Evolutionary conservation across 2,888 invertebrate genomes (phyloP).

Genomic region (Polietes domitor): DNA sequence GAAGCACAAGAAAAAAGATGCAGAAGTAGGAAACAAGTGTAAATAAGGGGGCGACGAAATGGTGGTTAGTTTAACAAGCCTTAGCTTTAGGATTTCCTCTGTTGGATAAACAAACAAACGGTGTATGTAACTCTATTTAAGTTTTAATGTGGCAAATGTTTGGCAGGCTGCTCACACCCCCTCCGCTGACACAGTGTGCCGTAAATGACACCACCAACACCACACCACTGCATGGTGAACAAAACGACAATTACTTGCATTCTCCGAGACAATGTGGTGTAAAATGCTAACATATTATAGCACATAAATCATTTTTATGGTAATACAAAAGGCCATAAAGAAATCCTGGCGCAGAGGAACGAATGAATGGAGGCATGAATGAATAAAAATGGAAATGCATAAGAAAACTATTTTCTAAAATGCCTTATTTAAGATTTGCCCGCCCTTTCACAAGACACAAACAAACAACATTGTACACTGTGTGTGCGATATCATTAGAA

Average conservation of each 20-base stretch:
- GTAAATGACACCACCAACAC: conserved; percentile 43
- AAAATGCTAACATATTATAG: conserved; percentile 52
- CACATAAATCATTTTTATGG: conserved; percentile 64
- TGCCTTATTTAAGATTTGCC: neutral
- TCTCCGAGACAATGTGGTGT: conserved; percentile 38
- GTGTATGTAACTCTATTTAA: conserved; percentile 50
- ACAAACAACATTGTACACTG: conserved; percentile 4
- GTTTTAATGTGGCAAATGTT: conserved; percentile 44
- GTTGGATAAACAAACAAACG: neutral
- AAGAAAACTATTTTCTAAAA: conserved; percentile 4
- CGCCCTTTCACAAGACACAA: neutral
- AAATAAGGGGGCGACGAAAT: neutral
- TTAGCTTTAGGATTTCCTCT: conserved; percentile 19
- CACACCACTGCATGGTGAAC: neutral
- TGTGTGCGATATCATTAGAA: conserved; percentile 33
- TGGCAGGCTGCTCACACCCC: conserved; percentile 24
- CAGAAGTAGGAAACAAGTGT: conserved; percentile 31
- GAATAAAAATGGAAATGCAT: neutral
- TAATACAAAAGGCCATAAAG: conserved; percentile 28
- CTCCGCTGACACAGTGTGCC: conserved; percentile 32
- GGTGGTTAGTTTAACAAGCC: conserved; percentile 25
- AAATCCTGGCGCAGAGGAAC: neutral
- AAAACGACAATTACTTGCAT: conserved; percentile 43
- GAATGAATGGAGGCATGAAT: no score
- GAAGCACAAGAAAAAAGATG: neutral